A percentile compares a stretch with the other conserved stretches of the same genome.
Conservation (phyloP, 2,113 vertebrate species). For the Trogon surrucura region DNA sequence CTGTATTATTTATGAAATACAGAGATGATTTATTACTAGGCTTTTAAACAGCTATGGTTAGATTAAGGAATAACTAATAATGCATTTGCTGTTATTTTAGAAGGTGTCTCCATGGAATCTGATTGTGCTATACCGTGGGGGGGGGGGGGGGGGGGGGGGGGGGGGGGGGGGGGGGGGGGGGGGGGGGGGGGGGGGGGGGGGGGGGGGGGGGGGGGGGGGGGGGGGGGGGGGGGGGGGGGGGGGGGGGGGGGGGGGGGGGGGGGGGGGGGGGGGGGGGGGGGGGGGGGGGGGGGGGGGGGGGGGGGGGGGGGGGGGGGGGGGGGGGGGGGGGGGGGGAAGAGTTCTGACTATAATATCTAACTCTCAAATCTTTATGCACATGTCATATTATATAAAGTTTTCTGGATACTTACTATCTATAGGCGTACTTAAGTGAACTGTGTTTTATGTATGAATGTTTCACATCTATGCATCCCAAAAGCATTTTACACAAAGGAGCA, state of each 20-base stretch:
- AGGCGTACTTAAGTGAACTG: background rate
- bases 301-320: accelerated
- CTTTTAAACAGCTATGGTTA: background rate
- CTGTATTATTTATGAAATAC: conserved; percentile 19
- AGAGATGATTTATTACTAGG: background rate
- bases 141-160: accelerated
- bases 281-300: accelerated
- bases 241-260: accelerated
- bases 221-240: accelerated
- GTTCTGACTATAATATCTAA: background rate
- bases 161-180: accelerated
- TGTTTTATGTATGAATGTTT: background rate
- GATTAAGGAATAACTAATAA: conserved; percentile 27
- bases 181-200: accelerated
- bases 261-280: too few relatives aligned
- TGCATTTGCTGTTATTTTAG: background rate
- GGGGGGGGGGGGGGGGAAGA: too few relatives aligned
- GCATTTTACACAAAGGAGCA: background rate
- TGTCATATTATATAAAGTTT: background rate
- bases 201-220: too few relatives aligned
- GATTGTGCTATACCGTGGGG: background rate
- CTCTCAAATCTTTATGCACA: background rate
- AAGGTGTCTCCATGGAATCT: background rate
- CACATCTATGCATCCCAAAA: background rate
- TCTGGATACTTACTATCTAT: background rate